Conservation (phyloP, 2,113 vertebrate species). For the Erythrolamprus reginae region DNA sequence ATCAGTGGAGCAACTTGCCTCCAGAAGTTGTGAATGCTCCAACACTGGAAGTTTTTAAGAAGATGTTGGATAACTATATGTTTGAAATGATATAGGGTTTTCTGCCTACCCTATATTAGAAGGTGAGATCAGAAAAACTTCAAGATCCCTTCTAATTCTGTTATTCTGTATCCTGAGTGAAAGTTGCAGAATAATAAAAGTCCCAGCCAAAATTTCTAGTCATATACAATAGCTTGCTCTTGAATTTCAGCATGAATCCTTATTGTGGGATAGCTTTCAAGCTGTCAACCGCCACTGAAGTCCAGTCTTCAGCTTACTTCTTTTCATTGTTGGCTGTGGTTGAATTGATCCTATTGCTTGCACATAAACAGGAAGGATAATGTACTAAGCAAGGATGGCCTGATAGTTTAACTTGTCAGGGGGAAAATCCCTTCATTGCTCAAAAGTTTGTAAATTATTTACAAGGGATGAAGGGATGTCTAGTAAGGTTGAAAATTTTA, state of each 20-base stretch:
- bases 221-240: neutral
- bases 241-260: neutral
- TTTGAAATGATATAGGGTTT: neutral
- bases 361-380: neutral
- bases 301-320: neutral
- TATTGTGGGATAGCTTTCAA: neutral
- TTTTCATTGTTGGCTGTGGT: neutral
- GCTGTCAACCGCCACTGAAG: neutral
- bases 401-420: neutral
- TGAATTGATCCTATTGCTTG: neutral
- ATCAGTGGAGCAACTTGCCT: neutral
- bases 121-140: neutral
- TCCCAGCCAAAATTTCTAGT: neutral
- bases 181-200: neutral
- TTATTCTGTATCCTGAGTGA: neutral
- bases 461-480: too few species aligned
- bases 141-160: neutral
- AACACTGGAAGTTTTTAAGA: neutral
- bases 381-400: neutral
- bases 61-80: neutral
- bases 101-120: neutral
- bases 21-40: neutral
- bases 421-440: too few species aligned
- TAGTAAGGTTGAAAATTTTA: too few species aligned
- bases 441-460: neutral